A percentile compares a stretch with the other conserved stretches of the same genome.
These are phyloP conservation scores for Istiophorus platypterus DNA, from an alignment of 2,113 vertebrate genomes.

Conservation along the genomic window DNA sequence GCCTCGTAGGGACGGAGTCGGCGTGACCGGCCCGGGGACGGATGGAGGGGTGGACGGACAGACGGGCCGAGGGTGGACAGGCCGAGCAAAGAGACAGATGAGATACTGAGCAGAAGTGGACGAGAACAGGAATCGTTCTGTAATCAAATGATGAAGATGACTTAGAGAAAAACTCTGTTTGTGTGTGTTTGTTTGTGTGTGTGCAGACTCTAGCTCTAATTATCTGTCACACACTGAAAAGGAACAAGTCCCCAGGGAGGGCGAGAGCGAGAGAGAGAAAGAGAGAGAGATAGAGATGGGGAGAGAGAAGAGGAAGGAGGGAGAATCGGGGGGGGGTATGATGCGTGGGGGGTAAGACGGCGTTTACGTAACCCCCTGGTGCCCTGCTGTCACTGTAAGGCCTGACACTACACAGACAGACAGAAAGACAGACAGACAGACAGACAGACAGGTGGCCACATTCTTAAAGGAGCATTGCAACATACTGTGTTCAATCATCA, in stretches of 20 bases:
- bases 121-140: constrained; percentile 52
- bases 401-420: fast-evolving
- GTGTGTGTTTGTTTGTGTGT: constrained; percentile 39
- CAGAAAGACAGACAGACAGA: neutral
- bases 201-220: constrained; percentile 61
- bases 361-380: constrained; percentile 28
- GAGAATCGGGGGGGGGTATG: neutral
- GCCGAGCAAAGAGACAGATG: constrained; percentile 54
- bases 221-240: constrained; percentile 74
- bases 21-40: constrained; percentile 31
- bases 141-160: constrained; percentile 71
- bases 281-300: neutral
- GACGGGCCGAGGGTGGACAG: neutral
- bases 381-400: neutral
- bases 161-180: constrained; percentile 29
- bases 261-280: constrained; percentile 16
- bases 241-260: constrained; percentile 63
- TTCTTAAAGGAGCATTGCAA: no score
- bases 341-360: constrained; percentile 27
- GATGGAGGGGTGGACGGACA: constrained; percentile 8
- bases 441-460: no score
- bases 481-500: no score
- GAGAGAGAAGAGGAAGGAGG: neutral
- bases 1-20: constrained; percentile 3
- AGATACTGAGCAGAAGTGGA: constrained; percentile 61